phyloP scores from a whole-genome alignment of 2,888 invertebrate species.

The Tiphia femorata region DNA sequence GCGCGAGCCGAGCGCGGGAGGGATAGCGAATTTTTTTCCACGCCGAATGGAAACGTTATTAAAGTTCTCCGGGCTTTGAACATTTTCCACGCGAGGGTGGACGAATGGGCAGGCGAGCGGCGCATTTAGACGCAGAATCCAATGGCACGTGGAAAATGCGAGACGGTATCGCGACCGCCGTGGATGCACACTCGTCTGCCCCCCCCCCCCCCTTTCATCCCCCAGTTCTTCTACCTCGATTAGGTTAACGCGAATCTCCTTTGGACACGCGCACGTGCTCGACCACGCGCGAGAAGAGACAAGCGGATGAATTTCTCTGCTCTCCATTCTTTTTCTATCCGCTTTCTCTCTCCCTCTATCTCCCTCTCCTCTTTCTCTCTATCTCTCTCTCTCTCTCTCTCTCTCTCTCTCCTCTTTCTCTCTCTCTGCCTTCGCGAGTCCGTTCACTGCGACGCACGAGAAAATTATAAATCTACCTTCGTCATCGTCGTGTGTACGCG shows the following conservation, averaged over 20 bases:
- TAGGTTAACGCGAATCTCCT: constrained; percentile 16
- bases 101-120: too few relatives aligned
- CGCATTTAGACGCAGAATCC: constrained; percentile 34
- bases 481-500: too few relatives aligned
- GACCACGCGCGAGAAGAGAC: neutral
- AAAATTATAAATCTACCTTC: too few relatives aligned
- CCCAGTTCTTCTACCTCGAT: too few relatives aligned
- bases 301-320: neutral
- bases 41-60: constrained; percentile 37
- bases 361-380: neutral
- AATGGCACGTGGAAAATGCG: constrained; percentile 41
- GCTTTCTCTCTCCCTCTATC: neutral
- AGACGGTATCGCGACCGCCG: constrained; percentile 17
- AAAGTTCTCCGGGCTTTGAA: constrained; percentile 28
- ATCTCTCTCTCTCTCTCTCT: too few relatives aligned
- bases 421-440: neutral
- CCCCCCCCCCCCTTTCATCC: too few relatives aligned
- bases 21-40: constrained; percentile 9
- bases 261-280: neutral
- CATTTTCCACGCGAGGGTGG: constrained; percentile 25
- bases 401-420: neutral
- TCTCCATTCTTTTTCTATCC: too few relatives aligned
- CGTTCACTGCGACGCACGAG: too few relatives aligned
- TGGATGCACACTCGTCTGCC: too few relatives aligned
- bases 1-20: neutral